Evolutionary conservation across 1,140 invertebrate genomes (phyloP), one percentile per base, ranked within the genome.

Genomic region (Platyscapa corneri): DNA sequence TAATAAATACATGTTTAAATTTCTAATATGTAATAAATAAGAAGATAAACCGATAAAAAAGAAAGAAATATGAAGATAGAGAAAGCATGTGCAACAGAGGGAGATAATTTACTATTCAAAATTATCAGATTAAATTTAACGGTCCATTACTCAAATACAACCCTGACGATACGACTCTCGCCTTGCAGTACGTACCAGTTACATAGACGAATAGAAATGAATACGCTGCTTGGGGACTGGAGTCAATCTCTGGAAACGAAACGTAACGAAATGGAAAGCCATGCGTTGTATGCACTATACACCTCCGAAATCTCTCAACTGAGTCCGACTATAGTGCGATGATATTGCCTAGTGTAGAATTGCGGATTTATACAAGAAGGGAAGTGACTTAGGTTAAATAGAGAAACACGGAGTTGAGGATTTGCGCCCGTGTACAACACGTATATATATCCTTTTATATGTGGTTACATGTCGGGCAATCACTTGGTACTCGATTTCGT

Each of bases 191-290:
- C 34, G 5, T 42, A 14, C 1, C 42, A 34, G 0, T 18, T 3
- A 76, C 27, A 64, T 83, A 46, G 72, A 56, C 53, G 56, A 53
- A 42, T n/a, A n/a, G 23, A 74, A 74, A 74, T 74, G 10, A 42
- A 20, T 37, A 14, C 12, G 20, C 37, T 70, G 6, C 30, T 70
- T 23, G 1, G 23, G 30, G 30, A 16, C 8, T 16, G 16, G 8
- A 34, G 64, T 32, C 32, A 10, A 67, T 67, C 23, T 74, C 37
- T 74, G 39, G 20, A 42, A 74, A 74, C 37, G 70, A 42, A 74
- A 42, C 5, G 30, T 74, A 83, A 77, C 70, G 46, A 83, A 83
- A 75, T n/a, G 53, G 42, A 83, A 83, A 65, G 82, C 82, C n/a
- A 49, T 14, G 70, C 70, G n/a, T 74, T 74, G 34, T 72, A 32